These are phyloP conservation scores for Tupiocoris notatus DNA, from an alignment of 2,888 invertebrate genomes.

Conservation along the genomic window DNA sequence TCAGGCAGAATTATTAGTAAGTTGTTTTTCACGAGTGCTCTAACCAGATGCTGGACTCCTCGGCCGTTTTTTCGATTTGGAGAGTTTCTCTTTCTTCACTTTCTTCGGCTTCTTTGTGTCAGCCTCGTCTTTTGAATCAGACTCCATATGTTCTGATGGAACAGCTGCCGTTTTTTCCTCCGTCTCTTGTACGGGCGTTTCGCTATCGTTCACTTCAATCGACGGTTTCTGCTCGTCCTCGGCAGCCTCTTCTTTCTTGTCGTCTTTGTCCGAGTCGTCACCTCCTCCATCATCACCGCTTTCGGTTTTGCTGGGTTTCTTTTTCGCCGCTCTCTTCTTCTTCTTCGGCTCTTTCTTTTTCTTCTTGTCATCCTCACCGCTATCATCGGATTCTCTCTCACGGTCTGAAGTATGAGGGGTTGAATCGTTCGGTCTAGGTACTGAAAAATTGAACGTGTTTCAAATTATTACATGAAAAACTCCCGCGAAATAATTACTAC, in stretches of 20 bases:
- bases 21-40: too few species aligned
- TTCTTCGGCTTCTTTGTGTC: conserved; percentile 27
- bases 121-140: conserved; percentile 30
- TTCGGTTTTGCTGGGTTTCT: background rate
- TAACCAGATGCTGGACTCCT: conserved; percentile 31
- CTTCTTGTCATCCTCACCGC: conserved; percentile 18
- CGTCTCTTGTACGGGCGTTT: background rate
- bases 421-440: conserved; percentile 15
- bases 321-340: conserved; percentile 30
- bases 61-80: conserved; percentile 22
- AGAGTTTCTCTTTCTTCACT: conserved; percentile 5
- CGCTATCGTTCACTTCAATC: background rate
- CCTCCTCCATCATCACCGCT: background rate
- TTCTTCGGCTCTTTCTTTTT: conserved; percentile 34
- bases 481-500: too few species aligned
- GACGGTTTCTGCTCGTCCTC: background rate
- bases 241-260: background rate
- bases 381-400: conserved; percentile 22
- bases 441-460: too few species aligned
- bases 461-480: too few species aligned
- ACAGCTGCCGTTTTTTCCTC: background rate
- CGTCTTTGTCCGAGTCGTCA: conserved; percentile 19
- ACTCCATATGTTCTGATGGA: conserved; percentile 1
- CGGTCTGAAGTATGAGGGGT: conserved; percentile 11
- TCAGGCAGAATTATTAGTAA: too few species aligned